Evolutionary conservation across 2,797 vertebrate species (phyloP).

Genomic region (Alosa sapidissima): DNA sequence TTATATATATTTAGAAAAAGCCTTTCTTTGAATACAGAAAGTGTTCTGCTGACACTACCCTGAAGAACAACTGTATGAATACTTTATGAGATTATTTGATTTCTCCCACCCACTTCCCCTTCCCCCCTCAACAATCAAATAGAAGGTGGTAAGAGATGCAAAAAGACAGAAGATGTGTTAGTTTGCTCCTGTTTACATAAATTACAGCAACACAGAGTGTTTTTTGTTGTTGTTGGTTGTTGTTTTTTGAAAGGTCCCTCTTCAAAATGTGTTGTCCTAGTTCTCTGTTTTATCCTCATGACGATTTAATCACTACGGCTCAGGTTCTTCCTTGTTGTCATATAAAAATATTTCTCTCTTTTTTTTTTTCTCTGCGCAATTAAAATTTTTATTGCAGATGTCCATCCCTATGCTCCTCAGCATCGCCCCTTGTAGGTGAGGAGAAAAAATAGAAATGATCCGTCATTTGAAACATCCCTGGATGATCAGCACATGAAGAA

Average conservation of each 20-base stretch:
- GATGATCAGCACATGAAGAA: not conserved
- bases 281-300: not conserved
- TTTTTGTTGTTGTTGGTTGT: constrained; percentile 4
- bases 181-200: constrained; percentile 38
- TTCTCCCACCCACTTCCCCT: constrained; percentile 5
- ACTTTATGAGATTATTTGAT: constrained; percentile 35
- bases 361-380: not conserved
- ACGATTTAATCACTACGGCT: constrained; percentile 28
- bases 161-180: constrained; percentile 23
- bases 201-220: constrained; percentile 25
- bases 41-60: constrained; percentile 45
- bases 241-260: constrained; percentile 5
- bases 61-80: constrained; percentile 52
- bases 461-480: constrained; percentile 2
- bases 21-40: constrained; percentile 55
- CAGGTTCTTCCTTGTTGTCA: constrained; percentile 28
- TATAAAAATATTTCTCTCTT: constrained; percentile 52
- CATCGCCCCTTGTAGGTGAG: not conserved
- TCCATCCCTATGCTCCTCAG: constrained; percentile 26
- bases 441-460: constrained; percentile 29
- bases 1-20: constrained; percentile 63
- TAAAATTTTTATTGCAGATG: constrained; percentile 32
- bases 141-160: constrained; percentile 14
- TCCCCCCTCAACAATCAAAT: constrained; percentile 13
- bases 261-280: constrained; percentile 17